Base-by-base conservation (phyloP, 2,797 vertebrate genomes). In the Phrynocephalus vlangalii region DNA sequence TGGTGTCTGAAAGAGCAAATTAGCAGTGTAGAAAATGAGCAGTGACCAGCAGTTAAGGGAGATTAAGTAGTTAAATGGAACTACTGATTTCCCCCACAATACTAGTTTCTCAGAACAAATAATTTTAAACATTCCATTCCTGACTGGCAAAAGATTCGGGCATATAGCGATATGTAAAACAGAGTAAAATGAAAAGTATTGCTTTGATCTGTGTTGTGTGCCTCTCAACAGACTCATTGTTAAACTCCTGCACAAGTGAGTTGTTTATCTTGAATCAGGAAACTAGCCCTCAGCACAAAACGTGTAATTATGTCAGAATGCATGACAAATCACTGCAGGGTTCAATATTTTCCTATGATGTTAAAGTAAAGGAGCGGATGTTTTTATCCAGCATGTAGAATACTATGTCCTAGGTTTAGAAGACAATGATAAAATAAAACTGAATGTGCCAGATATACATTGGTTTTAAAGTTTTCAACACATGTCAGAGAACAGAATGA, bases 241-340 rank as follows among this genome's bases (percentile, higher is more conserved):
- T 89, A 85, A 91, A 89, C 20, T 87, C 84, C 44, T 72, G 91
- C 79, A 78, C 71, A 91, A 9, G 22, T 85, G 68, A 2, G 44
- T 24, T 96, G 93, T 94, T 96, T 94, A 92, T 90, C 87, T 87
- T 85, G 79, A 88, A 52, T 5, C 94, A 95, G 95, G 95, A 96
- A 96, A 93, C 86, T 28, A 91, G 84, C 87, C 87, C 87, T 94
- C 91, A 93, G 86, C 92, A 95, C 90, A 83, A 67, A 63, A 50
- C 26, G 90, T 83, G 78, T 89, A 92, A 48, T 90, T 92, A 67
- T 78, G 91, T 83, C 83, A 90, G 93, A 93, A 92, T 81, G 60
- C 90, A 91, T 92, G 90, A 94, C 89, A 91, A 88, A 90, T 38
- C 90, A 90, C 84, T 5, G n/a, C 48, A 89, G 56, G 50, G 85